Conservation (phyloP, 2,888 invertebrate species). For the Brachyopa scutellaris region DNA sequence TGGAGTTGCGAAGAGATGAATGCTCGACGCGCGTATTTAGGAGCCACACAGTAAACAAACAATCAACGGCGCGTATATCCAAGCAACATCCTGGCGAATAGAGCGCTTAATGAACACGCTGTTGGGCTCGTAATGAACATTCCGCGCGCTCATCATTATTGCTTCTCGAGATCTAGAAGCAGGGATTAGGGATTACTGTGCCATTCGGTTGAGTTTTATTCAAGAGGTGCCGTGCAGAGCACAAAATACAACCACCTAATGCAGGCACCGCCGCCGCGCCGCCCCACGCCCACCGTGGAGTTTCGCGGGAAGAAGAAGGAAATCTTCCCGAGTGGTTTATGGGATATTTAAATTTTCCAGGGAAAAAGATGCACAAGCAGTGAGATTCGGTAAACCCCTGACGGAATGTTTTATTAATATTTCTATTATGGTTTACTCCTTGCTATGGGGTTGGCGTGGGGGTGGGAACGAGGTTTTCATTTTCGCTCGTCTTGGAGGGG, state of each 20-base stretch:
- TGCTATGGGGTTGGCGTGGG: neutral
- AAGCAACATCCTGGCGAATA: constrained; percentile 20
- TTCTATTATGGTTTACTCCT: constrained; percentile 44
- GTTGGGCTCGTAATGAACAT: constrained; percentile 69
- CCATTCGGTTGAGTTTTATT: constrained; percentile 52
- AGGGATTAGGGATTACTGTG: constrained; percentile 69
- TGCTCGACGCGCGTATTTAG: constrained; percentile 47
- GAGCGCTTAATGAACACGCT: constrained; percentile 65
- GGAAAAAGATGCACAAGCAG: constrained; percentile 48
- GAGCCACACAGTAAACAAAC: constrained; percentile 60
- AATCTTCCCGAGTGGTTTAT: constrained; percentile 61
- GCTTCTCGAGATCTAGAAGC: constrained; percentile 32
- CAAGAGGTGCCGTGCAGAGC: constrained; percentile 46
- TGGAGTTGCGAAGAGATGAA: constrained; percentile 33
- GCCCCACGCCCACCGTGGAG: too few species aligned
- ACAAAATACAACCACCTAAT: neutral
- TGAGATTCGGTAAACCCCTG: constrained; percentile 38
- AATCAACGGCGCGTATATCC: constrained; percentile 47
- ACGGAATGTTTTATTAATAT: constrained; percentile 65
- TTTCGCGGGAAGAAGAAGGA: too few species aligned
- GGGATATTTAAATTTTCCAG: constrained; percentile 63
- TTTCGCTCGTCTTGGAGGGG: constrained; percentile 29
- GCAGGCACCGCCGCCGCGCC: neutral
- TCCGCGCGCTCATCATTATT: constrained; percentile 60
- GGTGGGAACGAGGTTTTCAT: neutral